Evolutionary conservation across 2,888 invertebrate genomes (phyloP).

Genomic region (Dryobota labecula): DNA sequence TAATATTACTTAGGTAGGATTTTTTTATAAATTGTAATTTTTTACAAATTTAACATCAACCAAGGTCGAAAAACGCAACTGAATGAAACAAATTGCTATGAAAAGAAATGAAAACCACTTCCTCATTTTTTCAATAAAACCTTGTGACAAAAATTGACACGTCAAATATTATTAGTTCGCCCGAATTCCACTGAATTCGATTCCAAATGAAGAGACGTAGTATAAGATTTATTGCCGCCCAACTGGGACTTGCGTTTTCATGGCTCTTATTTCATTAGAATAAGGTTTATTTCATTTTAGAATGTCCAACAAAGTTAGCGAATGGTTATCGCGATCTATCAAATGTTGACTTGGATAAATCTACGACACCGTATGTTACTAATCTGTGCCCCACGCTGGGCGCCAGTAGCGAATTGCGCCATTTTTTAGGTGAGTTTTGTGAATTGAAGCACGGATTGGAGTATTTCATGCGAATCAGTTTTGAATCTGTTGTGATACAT

Average conservation of each 20-base stretch:
- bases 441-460: constrained; percentile 8
- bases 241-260: constrained; percentile 31
- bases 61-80: background rate
- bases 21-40: too few species aligned
- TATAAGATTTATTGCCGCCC: constrained; percentile 62
- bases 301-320: constrained; percentile 20
- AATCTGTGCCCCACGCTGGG: constrained; percentile 70
- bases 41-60: background rate
- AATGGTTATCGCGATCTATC: constrained; percentile 69
- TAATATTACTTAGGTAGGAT: too few species aligned
- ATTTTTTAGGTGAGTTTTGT: constrained; percentile 51
- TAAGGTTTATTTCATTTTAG: constrained; percentile 48
- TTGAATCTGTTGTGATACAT: constrained; percentile 36
- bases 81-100: background rate
- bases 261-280: constrained; percentile 32
- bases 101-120: constrained; percentile 19
- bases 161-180: constrained; percentile 57
- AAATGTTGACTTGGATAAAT: constrained; percentile 74
- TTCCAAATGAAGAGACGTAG: constrained; percentile 52
- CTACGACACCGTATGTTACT: constrained; percentile 69
- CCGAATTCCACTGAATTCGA: constrained; percentile 52
- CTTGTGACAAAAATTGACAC: constrained; percentile 45
- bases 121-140: constrained; percentile 48
- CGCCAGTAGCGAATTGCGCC: constrained; percentile 61
- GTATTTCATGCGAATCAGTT: constrained; percentile 47